These are phyloP conservation scores for Tipula vernalis DNA, from an alignment of 2,888 invertebrate genomes.

Conservation along the genomic window DNA sequence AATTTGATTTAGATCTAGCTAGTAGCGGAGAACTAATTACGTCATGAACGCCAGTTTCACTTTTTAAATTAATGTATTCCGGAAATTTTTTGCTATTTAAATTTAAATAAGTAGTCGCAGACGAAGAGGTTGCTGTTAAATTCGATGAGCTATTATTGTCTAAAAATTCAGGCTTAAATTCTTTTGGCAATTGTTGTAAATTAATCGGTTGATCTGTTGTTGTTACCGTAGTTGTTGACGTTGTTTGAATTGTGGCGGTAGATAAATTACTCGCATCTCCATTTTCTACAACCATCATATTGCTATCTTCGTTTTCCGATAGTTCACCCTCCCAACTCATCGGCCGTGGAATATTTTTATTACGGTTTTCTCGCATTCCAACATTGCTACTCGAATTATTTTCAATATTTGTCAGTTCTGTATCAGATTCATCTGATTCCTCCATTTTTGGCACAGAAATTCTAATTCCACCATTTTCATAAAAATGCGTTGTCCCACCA, in stretches of 20 bases:
- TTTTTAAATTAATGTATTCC: constrained; percentile 34
- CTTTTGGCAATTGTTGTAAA: constrained; percentile 6
- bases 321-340: constrained; percentile 95
- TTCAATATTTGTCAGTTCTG: constrained; percentile 34
- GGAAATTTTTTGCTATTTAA: constrained; percentile 18
- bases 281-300: constrained; percentile 34
- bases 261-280: constrained; percentile 14
- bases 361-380: constrained; percentile 10
- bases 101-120: background rate
- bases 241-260: constrained; percentile 23
- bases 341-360: constrained; percentile 48
- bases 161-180: background rate
- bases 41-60: constrained; percentile 24
- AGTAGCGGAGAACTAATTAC: constrained; percentile 50
- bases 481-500: constrained; percentile 7
- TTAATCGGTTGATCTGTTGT: constrained; percentile 12
- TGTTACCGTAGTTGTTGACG: constrained; percentile 15
- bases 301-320: constrained; percentile 63
- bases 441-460: constrained; percentile 28
- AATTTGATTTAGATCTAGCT: constrained; percentile 47
- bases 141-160: background rate
- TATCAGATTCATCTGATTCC: constrained; percentile 31
- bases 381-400: constrained; percentile 29
- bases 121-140: constrained; percentile 6
- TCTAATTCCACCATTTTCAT: constrained; percentile 20